Evolutionary conservation across 92 coral and sea anemone species (phyloP).

Genomic region (Palythoa caribaeorum): DNA sequence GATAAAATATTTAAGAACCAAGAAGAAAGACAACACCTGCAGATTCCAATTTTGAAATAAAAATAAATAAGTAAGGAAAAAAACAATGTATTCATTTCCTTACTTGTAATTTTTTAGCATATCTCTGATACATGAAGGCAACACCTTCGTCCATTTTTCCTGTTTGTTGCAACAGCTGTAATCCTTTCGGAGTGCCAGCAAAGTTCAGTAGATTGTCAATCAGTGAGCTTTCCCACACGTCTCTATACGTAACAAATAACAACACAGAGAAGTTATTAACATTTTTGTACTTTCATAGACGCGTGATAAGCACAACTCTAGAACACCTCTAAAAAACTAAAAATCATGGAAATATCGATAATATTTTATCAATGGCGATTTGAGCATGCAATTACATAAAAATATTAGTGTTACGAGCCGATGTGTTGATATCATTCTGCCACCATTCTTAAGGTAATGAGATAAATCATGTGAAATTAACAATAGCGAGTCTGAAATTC

Average conservation of each 20-base stretch:
- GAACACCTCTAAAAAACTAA: too few relatives aligned
- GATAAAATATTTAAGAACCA: neutral
- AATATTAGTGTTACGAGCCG: too few relatives aligned
- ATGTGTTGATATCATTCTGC: too few relatives aligned
- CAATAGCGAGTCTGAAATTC: neutral
- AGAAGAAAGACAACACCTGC: neutral
- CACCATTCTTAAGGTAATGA: too few relatives aligned
- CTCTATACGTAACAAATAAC: slow-evolving; percentile 43
- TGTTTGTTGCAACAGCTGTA: slow-evolving; percentile 90
- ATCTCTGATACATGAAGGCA: slow-evolving; percentile 96
- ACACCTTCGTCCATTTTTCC: slow-evolving; percentile 97
- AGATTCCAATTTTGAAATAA: neutral
- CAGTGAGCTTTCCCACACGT: slow-evolving; percentile 89
- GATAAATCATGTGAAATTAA: too few relatives aligned
- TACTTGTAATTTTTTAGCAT: slow-evolving; percentile 94
- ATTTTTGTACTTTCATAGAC: too few relatives aligned
- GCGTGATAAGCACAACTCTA: too few relatives aligned
- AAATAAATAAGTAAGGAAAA: neutral
- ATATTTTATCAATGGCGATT: too few relatives aligned
- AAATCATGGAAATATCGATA: too few relatives aligned
- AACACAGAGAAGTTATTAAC: neutral
- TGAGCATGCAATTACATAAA: too few relatives aligned
- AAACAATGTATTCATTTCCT: neutral
- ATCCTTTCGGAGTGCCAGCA: slow-evolving; percentile 98
- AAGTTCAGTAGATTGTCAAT: slow-evolving; percentile 96